Percentiles rank a stretch among this genome's conserved stretches.
Evolutionary conservation across 2,113 vertebrate species (phyloP).

Genomic region (Gymnogyps californianus): DNA sequence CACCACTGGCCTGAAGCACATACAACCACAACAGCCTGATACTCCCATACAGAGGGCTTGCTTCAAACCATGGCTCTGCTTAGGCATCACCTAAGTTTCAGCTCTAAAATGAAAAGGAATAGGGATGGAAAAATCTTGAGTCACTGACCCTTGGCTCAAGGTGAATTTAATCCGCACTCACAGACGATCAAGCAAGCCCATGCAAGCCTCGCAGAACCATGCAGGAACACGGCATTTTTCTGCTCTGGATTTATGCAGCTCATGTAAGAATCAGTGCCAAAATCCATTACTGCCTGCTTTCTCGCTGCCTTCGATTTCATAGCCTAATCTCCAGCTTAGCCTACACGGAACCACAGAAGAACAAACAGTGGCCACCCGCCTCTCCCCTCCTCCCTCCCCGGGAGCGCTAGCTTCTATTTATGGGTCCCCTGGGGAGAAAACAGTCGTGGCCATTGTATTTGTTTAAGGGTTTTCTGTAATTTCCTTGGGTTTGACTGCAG

Average conservation of each 20-base stretch:
- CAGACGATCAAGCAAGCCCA: not conserved
- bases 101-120: rapidly evolving
- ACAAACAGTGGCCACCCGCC: not conserved
- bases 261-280: not conserved
- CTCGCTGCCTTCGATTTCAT: not conserved
- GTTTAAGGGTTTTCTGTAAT: conserved; percentile 61
- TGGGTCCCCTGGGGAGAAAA: conserved; percentile 37
- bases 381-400: conserved; percentile 16
- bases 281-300: not conserved
- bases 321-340: not conserved
- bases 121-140: not conserved
- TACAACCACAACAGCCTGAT: not conserved
- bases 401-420: conserved; percentile 35
- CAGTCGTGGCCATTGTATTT: conserved; percentile 38
- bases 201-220: not conserved
- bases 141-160: not conserved
- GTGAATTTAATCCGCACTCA: not conserved
- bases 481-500: conserved; percentile 56
- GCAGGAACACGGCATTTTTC: not conserved
- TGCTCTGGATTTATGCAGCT: not conserved
- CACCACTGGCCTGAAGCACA: not conserved
- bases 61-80: rapidly evolving
- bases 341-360: conserved; percentile 13
- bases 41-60: rapidly evolving
- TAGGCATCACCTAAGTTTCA: not conserved